Conservation (phyloP, 2,888 invertebrate genomes). For the Metopia argyrocephala region DNA sequence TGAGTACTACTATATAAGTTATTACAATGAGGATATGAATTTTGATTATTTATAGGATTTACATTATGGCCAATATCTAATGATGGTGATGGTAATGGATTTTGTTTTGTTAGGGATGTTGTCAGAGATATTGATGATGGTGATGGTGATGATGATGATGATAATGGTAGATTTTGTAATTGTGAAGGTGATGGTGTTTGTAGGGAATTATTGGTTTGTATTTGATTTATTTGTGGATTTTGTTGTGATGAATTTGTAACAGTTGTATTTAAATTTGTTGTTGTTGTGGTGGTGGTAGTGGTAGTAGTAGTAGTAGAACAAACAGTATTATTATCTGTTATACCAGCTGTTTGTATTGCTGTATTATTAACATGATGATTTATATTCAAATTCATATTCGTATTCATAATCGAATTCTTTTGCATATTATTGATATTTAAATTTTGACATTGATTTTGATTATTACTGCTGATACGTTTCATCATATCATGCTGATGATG, state of each 20-base stretch:
- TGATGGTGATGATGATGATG: constrained; percentile 56
- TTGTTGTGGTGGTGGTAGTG: constrained; percentile 61
- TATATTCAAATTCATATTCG: constrained; percentile 46
- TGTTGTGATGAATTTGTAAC: constrained; percentile 59
- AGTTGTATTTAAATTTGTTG: constrained; percentile 62
- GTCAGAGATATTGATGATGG: constrained; percentile 56
- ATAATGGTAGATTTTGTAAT: constrained; percentile 61
- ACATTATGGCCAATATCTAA: constrained; percentile 58
- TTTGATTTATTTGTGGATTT: constrained; percentile 50
- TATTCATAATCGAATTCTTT: constrained; percentile 47
- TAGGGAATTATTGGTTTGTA: constrained; percentile 65
- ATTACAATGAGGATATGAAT: constrained; percentile 43
- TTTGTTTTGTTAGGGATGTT: constrained; percentile 57
- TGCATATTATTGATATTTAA: constrained; percentile 60
- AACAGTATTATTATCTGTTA: constrained; percentile 46
- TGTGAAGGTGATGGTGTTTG: constrained; percentile 64
- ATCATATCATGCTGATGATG: constrained; percentile 48
- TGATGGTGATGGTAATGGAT: constrained; percentile 62
- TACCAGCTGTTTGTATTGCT: constrained; percentile 25
- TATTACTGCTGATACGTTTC: constrained; percentile 68
- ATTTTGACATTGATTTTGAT: constrained; percentile 63
- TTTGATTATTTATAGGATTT: constrained; percentile 53
- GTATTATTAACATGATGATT: constrained; percentile 59
- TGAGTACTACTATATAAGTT: constrained; percentile 49
- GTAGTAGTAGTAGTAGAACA: constrained; percentile 63